Conservation (phyloP, 2,113 vertebrate genomes). For the Promerops cafer region DNA sequence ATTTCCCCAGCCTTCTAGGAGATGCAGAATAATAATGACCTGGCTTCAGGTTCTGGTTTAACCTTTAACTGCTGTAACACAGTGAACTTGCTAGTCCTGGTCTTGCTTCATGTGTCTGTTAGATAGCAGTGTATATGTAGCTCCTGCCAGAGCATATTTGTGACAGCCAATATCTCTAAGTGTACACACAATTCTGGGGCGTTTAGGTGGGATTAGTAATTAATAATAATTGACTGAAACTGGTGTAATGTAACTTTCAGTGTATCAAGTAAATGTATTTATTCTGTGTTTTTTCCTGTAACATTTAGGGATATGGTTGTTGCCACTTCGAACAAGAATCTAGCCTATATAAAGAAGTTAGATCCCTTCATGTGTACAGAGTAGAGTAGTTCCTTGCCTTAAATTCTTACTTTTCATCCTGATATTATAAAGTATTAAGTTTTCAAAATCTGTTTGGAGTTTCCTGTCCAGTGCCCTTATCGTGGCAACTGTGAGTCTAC, state of each 20-base stretch:
- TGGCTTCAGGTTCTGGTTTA: background rate
- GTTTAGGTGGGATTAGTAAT: background rate
- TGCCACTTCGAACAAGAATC: background rate
- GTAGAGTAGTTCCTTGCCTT: background rate
- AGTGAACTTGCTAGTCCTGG: background rate
- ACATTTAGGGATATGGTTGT: background rate
- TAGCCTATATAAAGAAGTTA: background rate
- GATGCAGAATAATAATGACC: background rate
- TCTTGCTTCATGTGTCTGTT: background rate
- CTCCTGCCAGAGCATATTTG: background rate
- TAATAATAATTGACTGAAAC: background rate
- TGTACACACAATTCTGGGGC: background rate
- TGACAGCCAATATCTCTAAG: background rate
- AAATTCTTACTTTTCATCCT: background rate
- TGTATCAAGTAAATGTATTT: background rate
- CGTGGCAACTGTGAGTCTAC: background rate
- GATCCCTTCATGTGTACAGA: background rate
- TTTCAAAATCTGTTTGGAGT: background rate
- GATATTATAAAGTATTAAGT: background rate
- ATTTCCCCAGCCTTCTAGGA: background rate
- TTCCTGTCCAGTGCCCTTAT: background rate
- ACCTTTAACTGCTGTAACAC: background rate
- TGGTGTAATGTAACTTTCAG: background rate
- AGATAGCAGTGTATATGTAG: background rate
- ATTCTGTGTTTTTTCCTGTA: background rate